Evolutionary conservation across 2,888 invertebrate genomes (phyloP), one percentile per base, ranked within the genome.

Genomic region (Lepidocyrtinus sp.): DNA sequence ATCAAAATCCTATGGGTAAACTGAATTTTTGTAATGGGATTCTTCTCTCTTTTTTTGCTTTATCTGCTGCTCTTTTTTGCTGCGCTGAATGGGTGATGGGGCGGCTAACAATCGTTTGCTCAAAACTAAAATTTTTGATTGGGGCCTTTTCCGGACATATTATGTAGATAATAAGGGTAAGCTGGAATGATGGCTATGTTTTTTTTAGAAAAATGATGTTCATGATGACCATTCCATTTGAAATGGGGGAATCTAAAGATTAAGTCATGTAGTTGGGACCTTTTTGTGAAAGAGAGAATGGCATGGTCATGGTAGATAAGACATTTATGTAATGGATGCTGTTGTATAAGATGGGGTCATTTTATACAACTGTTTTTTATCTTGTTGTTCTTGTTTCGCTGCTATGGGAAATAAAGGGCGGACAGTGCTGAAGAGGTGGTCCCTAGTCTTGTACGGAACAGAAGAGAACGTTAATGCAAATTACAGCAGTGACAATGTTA

Each of bases 381-480:
- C 15, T 55, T 26, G n/a, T n/a, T n/a, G n/a, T 36, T 61, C 27
- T 26, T 63, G 45, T 27, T 25, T 21, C 27, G 24, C 55, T 77
- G 71, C 36, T 22, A 62, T 71, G 55, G 61, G 61, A 75, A 77
- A 71, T 75, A 73, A 84, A 96, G 96, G 95, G 90, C 93, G 95
- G 89, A 96, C 96, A 81, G 93, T 94, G 84, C 92, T 98, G 87
- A 94, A 95, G 90, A 95, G 95, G 89, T 98, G 97, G 98, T 95
- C 96, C 82, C 91, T 98, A 89, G 94, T 96, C 88, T 92, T 97
- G 89, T 96, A 97, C 89, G 98, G 98, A 87, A 97, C 97, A 79
- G 93, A 91, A 82, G 90, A 89, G 71, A 87, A 90, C 84, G 90
- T 90, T 24, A 81, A 74, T 71, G 70, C 76, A 69, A 76, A 71